Evolutionary conservation across 1,140 invertebrate genomes (phyloP).

Genomic region (Leptinotarsa texana): DNA sequence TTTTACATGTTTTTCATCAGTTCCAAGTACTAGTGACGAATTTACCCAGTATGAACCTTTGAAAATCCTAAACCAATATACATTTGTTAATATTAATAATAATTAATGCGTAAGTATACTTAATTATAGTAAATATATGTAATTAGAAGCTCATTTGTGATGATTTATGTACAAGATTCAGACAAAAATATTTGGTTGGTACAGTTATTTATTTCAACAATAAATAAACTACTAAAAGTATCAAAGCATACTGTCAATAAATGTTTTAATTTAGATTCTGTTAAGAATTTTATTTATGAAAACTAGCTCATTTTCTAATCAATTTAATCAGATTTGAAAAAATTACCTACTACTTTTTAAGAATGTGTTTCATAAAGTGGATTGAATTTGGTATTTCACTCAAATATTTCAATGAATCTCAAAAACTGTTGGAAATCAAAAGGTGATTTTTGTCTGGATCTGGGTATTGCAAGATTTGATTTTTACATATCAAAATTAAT

Average conservation of each 20-base stretch:
- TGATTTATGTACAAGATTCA: background rate
- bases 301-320: too few species aligned
- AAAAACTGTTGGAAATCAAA: background rate
- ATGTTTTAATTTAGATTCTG: too few species aligned
- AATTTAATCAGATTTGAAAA: too few species aligned
- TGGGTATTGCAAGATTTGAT: constrained; percentile 17
- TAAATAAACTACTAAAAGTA: background rate
- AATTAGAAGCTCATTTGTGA: constrained; percentile 12
- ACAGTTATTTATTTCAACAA: background rate
- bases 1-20: background rate
- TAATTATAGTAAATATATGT: background rate
- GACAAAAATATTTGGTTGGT: background rate
- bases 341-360: too few species aligned
- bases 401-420: too few species aligned
- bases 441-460: background rate
- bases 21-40: background rate
- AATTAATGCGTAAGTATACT: constrained; percentile 5
- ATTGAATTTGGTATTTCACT: too few species aligned
- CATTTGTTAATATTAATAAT: background rate
- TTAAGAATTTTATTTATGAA: too few species aligned
- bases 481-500: constrained; percentile 41
- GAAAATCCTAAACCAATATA: background rate
- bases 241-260: background rate
- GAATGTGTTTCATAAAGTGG: too few species aligned
- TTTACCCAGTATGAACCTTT: background rate